These are phyloP conservation scores for Muntiacus muntjak DNA, from an alignment of 2,113 vertebrate species.

Conservation along the genomic window DNA sequence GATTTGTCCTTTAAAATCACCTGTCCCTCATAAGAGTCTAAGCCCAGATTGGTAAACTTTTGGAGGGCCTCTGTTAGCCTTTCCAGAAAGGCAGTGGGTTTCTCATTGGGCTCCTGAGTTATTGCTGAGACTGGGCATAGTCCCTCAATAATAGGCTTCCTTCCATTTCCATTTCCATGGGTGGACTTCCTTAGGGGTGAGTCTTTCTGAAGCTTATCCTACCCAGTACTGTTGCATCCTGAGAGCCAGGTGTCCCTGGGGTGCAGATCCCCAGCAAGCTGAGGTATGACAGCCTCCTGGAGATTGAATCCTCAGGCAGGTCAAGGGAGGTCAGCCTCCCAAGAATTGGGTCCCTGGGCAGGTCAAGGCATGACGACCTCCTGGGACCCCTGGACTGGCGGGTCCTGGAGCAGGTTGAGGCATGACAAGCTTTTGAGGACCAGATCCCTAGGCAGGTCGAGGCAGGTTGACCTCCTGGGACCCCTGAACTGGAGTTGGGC, in stretches of 20 bases:
- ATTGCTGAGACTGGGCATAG: background rate
- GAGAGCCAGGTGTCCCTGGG: accelerated
- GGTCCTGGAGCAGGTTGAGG: background rate
- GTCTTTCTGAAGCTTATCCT: background rate
- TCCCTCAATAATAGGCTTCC: background rate
- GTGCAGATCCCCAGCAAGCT: background rate
- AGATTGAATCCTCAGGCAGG: too few relatives aligned
- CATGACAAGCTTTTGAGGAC: too few relatives aligned
- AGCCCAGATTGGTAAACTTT: background rate
- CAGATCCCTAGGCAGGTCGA: too few relatives aligned
- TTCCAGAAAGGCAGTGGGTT: background rate
- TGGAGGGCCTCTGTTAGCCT: background rate
- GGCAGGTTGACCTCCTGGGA: background rate
- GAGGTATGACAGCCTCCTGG: background rate
- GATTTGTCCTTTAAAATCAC: background rate
- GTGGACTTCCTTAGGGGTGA: background rate
- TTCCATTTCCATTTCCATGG: background rate
- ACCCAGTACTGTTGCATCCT: background rate
- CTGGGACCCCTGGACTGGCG: too few relatives aligned
- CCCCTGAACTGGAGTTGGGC: accelerated
- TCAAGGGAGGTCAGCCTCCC: too few relatives aligned
- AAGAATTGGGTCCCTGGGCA: too few relatives aligned
- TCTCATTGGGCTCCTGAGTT: background rate
- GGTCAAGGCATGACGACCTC: too few relatives aligned
- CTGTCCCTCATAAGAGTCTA: background rate